Conservation (phyloP, 1,140 invertebrate species). For the Cryptotermes secundus region DNA sequence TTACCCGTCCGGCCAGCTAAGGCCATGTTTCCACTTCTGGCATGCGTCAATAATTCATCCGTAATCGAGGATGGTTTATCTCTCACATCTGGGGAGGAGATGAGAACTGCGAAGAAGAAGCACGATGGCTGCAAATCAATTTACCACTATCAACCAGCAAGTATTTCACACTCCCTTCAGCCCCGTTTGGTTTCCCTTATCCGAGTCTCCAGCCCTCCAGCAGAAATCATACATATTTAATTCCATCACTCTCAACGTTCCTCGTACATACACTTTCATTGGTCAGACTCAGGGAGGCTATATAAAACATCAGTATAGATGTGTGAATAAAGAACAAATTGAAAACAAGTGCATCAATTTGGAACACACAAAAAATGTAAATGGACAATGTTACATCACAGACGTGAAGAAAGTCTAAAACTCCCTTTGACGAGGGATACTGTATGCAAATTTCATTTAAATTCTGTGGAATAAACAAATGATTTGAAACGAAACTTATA, state of each 20-base stretch:
- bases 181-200: neutral
- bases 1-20: neutral
- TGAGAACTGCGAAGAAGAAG: neutral
- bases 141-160: neutral
- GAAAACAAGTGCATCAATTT: too few species aligned
- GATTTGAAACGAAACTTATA: too few species aligned
- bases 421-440: too few species aligned
- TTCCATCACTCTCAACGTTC: neutral
- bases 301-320: too few species aligned
- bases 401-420: too few species aligned
- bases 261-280: neutral
- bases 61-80: neutral
- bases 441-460: too few species aligned
- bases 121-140: neutral
- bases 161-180: neutral
- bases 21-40: neutral
- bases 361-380: too few species aligned
- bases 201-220: neutral
- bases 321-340: too few species aligned
- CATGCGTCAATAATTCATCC: slow-evolving; percentile 8
- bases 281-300: neutral
- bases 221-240: neutral
- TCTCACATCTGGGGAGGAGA: neutral
- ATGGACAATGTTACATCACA: too few species aligned
- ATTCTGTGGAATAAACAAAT: too few species aligned